These are phyloP conservation scores for Dynastes grantii DNA, from an alignment of 2,888 invertebrate species.

Conservation along the genomic window DNA sequence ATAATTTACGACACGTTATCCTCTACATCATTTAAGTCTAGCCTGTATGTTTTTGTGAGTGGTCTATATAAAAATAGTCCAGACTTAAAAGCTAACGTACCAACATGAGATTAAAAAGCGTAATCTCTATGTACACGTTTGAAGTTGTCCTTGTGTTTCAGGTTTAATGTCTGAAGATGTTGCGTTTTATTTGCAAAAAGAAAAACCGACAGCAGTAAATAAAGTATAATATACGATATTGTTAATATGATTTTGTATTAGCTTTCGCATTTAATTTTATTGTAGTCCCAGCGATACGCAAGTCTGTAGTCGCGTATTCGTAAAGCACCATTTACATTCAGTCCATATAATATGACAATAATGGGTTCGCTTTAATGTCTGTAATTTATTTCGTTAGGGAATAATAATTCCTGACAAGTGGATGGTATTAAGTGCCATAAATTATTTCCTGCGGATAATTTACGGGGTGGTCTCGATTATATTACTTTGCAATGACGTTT, in stretches of 20 bases:
- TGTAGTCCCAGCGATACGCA: neutral
- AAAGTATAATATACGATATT: slow-evolving; percentile 1
- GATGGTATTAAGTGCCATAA: slow-evolving; percentile 16
- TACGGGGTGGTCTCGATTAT: slow-evolving; percentile 7
- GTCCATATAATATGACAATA: slow-evolving; percentile 13
- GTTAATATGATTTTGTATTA: slow-evolving; percentile 4
- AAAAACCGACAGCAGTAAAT: slow-evolving; percentile 11
- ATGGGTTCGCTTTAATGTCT: neutral
- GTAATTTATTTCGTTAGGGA: slow-evolving; percentile 25
- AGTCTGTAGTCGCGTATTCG: neutral
- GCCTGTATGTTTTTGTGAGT: no score
- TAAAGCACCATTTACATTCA: slow-evolving; percentile 11
- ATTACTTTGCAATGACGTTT: neutral
- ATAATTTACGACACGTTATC: no score
- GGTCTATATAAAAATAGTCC: no score
- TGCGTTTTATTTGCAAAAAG: neutral
- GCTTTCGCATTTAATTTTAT: neutral
- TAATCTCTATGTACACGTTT: neutral
- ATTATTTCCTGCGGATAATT: slow-evolving; percentile 6
- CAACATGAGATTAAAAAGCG: no score
- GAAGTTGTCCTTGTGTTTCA: slow-evolving; percentile 12
- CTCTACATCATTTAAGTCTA: no score
- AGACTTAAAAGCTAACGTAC: no score
- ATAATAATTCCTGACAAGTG: slow-evolving; percentile 20
- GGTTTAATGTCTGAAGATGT: neutral